Base-by-base conservation (phyloP, 1,140 invertebrate genomes). In the Helicoverpa armigera region DNA sequence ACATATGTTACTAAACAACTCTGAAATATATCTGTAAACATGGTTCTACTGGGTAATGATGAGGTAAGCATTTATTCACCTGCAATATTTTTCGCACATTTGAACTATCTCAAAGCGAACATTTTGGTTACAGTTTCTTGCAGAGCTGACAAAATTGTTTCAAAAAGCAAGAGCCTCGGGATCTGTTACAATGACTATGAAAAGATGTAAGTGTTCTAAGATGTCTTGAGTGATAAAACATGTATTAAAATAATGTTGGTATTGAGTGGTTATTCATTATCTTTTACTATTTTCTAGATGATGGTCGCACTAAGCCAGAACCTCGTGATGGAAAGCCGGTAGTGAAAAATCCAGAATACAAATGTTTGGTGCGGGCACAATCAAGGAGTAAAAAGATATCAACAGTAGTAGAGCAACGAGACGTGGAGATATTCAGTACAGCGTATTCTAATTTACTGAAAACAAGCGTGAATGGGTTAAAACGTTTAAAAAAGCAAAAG, bases 371-470 rank as follows among this genome's bases (percentile, higher is more conserved):
- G 13, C 93, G 97, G 93, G 98, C 97, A 65, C 96, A 96, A 74
- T 95, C 96, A 74, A 96, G 96, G 80, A 97, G 96, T 81, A 98
- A 97, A 88, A 98, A 98, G 96, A 97, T 98, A 83, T 96, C 96
- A 63, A 98, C 97, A 83, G 96, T 98, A 84, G 96, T 98, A 93
- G 97, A 97, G 91, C 96, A 98, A 83, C 97, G 97, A 90, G 98
- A 98, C 95, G 96, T 98, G 0, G 98, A 98, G 93, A 98, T 97
- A 95, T 98, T 98, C 92, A 98, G 98, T 89, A 96, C 97, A 87
- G 97, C 97, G 2, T 98, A 98, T 92, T 97, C 97, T 89, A 98
- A 97, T 95, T 94, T 98, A 81, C 94, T 98, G 31, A 98, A 98
- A 94, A 97, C 96, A n/a, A 98, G 98, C 93, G 96, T 98, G 91